Base-by-base conservation (phyloP, 2,797 vertebrate species). In the Parauchenoglanis punctatus region DNA sequence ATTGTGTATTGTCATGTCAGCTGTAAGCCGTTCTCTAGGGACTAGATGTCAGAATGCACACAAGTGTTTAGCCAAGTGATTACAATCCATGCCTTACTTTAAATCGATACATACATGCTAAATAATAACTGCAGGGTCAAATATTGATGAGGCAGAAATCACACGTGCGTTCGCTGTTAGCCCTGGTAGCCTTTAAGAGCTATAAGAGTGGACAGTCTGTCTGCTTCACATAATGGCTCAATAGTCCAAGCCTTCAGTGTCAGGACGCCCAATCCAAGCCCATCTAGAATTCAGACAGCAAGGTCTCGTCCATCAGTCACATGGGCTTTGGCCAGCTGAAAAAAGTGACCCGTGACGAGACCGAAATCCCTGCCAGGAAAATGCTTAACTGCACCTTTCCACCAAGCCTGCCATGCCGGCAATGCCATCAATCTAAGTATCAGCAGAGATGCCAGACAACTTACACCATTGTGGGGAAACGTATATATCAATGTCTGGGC, bases 41-140 rank as follows among this genome's bases (percentile, higher is more conserved):
- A 94, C 94, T 88, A 84, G 86, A 92, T 91, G 93, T 94, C 93
- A 94, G 93, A 94, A 96, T 92, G 93, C 93, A 92, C 93, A 90
- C 91, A 93, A 94, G 94, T 94, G 94, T 95, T 95, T 94, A 93
- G 91, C 93, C 93, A 93, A 88, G 91, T 92, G 93, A 93, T 93
- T 87, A 89, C 87, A 78, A 95, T 95, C 94, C 94, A 95, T 94
- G 92, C 68, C 85, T 91, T 35, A 23, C 81, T 65, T 54, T 23
- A 72, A 89, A 96, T 96, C 94, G 89, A 92, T 94, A 95, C 93
- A 93, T 94, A 93, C 95, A 95, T 93, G 94, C 95, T 96, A 96
- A 96, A 96, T 96, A 96, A 96, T 95, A 96, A 95, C 95, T 94
- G 94, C 93, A 94, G 93, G 87, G 93, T 92, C 93, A 94, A 94